Conservation (phyloP, 2,113 vertebrate species). For the Strix aluco region DNA sequence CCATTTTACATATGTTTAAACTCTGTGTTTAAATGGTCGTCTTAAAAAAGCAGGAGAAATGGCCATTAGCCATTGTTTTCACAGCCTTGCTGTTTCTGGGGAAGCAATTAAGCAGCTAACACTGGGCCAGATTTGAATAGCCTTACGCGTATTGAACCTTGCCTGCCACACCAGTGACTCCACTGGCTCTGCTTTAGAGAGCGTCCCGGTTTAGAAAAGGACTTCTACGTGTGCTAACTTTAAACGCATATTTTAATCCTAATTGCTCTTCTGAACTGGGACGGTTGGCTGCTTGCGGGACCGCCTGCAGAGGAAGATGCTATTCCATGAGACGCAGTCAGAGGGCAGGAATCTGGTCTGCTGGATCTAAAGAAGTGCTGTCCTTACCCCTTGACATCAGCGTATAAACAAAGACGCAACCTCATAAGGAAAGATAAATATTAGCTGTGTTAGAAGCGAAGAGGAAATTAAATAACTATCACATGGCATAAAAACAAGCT, state of each 20-base stretch:
- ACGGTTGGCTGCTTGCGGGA: not conserved
- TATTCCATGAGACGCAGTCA: not conserved
- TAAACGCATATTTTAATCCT: not conserved
- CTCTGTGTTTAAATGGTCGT: rapidly evolving
- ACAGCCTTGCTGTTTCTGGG: not conserved
- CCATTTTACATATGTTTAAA: not conserved
- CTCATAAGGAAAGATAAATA: conserved; percentile 21
- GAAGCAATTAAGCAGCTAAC: not conserved
- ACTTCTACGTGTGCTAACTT: not conserved
- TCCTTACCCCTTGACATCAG: conserved; percentile 12
- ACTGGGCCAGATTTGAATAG: not conserved
- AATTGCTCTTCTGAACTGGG: not conserved
- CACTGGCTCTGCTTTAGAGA: not conserved
- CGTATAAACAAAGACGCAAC: not conserved
- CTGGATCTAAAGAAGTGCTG: not conserved
- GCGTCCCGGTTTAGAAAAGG: not conserved
- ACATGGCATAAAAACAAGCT: not conserved
- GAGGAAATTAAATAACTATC: conserved; percentile 55
- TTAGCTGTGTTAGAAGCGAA: not conserved
- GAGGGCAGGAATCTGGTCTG: conserved; percentile 16
- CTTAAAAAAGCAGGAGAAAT: not conserved
- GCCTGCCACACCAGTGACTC: not conserved
- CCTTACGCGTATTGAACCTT: not conserved
- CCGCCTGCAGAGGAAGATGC: not conserved
- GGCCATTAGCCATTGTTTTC: not conserved